Conservation (phyloP, 1,140 invertebrate genomes). For the Bombus picipes region DNA sequence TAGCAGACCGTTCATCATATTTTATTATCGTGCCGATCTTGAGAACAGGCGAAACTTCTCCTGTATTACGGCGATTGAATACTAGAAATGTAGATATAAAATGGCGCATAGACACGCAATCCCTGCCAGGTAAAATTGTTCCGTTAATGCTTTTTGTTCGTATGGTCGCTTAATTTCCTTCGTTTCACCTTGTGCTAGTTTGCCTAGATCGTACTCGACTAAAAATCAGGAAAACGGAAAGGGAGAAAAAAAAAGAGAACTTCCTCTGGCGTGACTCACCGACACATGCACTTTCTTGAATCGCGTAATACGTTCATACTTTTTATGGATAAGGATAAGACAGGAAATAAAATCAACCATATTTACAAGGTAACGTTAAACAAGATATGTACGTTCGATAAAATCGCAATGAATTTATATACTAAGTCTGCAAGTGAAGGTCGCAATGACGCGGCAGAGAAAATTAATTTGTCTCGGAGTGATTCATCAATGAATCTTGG, state of each 20-base stretch:
- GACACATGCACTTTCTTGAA: slow-evolving; percentile 53
- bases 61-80: slow-evolving; percentile 19
- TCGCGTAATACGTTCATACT: neutral
- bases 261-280: slow-evolving; percentile 77
- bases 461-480: slow-evolving; percentile 10
- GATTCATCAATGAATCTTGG: neutral
- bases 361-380: too few species aligned
- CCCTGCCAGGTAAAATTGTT: slow-evolving; percentile 20
- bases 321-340: neutral
- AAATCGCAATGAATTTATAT: too few species aligned
- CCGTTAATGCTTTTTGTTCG: slow-evolving; percentile 3
- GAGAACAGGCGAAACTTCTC: slow-evolving; percentile 35
- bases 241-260: slow-evolving; percentile 61
- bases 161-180: slow-evolving; percentile 44
- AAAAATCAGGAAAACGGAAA: slow-evolving; percentile 52
- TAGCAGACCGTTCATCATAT: slow-evolving; percentile 52
- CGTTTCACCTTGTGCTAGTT: slow-evolving; percentile 77
- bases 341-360: neutral
- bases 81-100: slow-evolving; percentile 31
- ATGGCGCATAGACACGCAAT: slow-evolving; percentile 29
- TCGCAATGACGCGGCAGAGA: neutral
- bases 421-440: neutral
- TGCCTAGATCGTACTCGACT: slow-evolving; percentile 56
- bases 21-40: slow-evolving; percentile 47
- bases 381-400: neutral